Conservation (phyloP, 2,888 invertebrate species). For the Drosophila pegasa region DNA sequence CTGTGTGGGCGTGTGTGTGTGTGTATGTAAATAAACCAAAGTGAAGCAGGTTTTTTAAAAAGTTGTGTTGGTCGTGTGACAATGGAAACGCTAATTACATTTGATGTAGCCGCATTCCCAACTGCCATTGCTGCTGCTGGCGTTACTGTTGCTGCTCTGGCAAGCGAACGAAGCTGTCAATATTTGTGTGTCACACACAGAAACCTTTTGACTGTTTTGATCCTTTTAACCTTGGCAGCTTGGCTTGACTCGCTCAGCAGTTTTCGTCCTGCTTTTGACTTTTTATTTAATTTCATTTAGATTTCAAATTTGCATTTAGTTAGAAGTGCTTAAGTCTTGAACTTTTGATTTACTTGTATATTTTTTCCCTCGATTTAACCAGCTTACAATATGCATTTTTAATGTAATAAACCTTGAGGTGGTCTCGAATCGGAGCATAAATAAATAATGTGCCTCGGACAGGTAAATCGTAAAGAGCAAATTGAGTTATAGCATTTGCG, state of each 20-base stretch:
- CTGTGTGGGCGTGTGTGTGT: not conserved
- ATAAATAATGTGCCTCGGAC: conserved; percentile 25
- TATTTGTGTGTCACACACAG: conserved; percentile 56
- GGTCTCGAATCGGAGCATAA: conserved; percentile 18
- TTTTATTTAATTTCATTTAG: conserved; percentile 53
- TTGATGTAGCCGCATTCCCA: conserved; percentile 29
- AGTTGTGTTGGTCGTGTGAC: conserved; percentile 29
- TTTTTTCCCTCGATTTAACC: conserved; percentile 1
- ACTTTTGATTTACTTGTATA: not conserved
- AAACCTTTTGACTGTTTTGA: conserved; percentile 34
- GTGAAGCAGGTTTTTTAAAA: conserved; percentile 17
- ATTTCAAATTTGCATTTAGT: conserved; percentile 26
- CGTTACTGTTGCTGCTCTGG: conserved; percentile 23
- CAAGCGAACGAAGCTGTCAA: conserved; percentile 45
- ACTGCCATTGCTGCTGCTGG: not conserved
- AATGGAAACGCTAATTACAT: conserved; percentile 53
- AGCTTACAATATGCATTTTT: conserved; percentile 8
- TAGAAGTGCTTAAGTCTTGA: not conserved
- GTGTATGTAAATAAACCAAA: not conserved
- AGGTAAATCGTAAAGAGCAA: conserved; percentile 34
- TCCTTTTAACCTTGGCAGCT: conserved; percentile 33
- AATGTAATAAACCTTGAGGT: conserved; percentile 10
- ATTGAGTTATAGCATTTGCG: conserved; percentile 24
- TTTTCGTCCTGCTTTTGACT: conserved; percentile 8
- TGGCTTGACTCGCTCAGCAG: conserved; percentile 4